Evolutionary conservation across 2,888 invertebrate species (phyloP), one percentile per base, ranked within the genome.

Genomic region (Erebia ligea): DNA sequence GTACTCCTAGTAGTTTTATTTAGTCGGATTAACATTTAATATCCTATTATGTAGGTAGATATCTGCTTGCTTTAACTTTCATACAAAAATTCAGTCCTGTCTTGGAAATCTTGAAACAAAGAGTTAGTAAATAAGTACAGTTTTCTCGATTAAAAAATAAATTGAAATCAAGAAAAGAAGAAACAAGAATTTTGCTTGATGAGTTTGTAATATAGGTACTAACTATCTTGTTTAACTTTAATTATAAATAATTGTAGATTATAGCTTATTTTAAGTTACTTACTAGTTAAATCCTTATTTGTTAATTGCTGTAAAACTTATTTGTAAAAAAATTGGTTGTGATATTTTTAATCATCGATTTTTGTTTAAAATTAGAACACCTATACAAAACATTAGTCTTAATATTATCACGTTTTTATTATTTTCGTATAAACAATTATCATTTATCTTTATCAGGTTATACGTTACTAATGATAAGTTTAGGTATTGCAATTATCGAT

Each of bases 271-370:
- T 2, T 17, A 17, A 54, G 10, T 54, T 9, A 52, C 2, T 8
- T 17, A 9, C n/a, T 50, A 45, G 1, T 6, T n/a, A 15, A 15
- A 5, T 13, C 21, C 13, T 42, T 42, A 42, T 59, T 40, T n/a
- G 3, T 40, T 42, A 42, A 15, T 13, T 62, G 21, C 48, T 19
- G 9, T 45, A 25, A 58, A 68, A 56, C 13, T 40, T 50, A 45
- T 57, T 54, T 40, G 57, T 66, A 34, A 50, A 63, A 56, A 68
- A 63, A 64, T 72, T 68, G 74, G 74, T 74, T 74, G 74, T 74
- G 74, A 74, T 56, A 63, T 69, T 52, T 54, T 67, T 62, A 68
- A 67, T 68, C 67, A 67, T 68, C 58, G 68, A 68, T 68, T 73
- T 62, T 40, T 58, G 57, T 71, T 58, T 8, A 58, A 34, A 58